Conservation (phyloP, 2,113 vertebrate genomes). For the Psettodes erumei region DNA sequence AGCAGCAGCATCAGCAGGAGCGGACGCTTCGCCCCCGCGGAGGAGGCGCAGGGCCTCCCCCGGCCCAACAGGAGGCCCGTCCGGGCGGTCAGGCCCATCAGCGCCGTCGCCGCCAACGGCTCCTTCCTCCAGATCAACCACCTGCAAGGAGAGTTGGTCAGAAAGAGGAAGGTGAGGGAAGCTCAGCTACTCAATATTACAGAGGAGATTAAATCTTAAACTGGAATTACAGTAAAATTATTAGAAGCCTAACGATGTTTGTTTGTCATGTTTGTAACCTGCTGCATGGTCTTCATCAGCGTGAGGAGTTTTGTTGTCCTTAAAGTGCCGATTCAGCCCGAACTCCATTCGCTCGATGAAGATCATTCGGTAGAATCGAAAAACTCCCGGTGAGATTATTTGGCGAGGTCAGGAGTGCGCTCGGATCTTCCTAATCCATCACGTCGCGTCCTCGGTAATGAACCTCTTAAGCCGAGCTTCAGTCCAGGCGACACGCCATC, state of each 20-base stretch:
- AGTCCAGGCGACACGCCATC: not conserved
- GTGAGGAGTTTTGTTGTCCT: too few relatives aligned
- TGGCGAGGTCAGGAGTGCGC: not conserved
- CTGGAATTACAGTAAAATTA: too few relatives aligned
- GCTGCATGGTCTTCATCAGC: too few relatives aligned
- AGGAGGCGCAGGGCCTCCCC: constrained; percentile 57
- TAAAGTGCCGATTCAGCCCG: too few relatives aligned
- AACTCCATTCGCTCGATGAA: not conserved
- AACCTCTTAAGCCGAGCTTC: not conserved
- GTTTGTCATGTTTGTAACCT: too few relatives aligned
- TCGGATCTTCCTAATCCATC: too few relatives aligned
- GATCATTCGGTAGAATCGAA: not conserved
- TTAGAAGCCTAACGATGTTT: too few relatives aligned
- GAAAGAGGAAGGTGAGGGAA: constrained; percentile 78
- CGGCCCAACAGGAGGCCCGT: constrained; percentile 64
- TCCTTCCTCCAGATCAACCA: constrained; percentile 79
- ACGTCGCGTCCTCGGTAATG: not conserved
- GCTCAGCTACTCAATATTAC: too few relatives aligned
- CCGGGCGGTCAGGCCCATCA: constrained; percentile 73
- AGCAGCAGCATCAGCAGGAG: constrained; percentile 62
- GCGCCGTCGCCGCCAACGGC: constrained; percentile 64
- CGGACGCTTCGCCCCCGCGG: constrained; percentile 41
- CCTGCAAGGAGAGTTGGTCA: constrained; percentile 83
- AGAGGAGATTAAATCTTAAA: too few relatives aligned
- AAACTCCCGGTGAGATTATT: not conserved